phyloP scores from a whole-genome alignment of 1,140 invertebrate genomes.

The Drosophila repleta region DNA sequence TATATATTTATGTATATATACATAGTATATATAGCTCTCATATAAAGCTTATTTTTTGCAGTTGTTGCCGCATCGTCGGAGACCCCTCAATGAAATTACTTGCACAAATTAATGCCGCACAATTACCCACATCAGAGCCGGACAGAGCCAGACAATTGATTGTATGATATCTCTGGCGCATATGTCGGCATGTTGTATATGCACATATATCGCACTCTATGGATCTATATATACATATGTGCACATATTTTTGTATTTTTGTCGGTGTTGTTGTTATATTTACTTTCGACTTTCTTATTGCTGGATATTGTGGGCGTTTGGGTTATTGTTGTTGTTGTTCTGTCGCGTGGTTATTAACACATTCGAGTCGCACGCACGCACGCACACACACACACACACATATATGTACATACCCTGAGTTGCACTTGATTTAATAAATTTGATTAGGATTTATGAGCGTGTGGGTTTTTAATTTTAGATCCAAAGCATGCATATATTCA shows the following conservation, averaged over 20 bases:
- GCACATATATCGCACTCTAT: conserved; percentile 13
- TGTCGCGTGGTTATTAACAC: conserved; percentile 63
- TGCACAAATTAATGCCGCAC: conserved; percentile 76
- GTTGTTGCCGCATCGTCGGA: conserved; percentile 29
- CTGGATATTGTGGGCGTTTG: conserved; percentile 43
- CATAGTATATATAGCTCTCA: background rate
- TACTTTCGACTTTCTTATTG: conserved; percentile 36
- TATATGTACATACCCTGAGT: conserved; percentile 16
- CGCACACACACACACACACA: background rate
- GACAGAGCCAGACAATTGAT: conserved; percentile 69
- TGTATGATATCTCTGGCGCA: conserved; percentile 56
- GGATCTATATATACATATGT: conserved; percentile 20
- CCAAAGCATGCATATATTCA: conserved; percentile 24
- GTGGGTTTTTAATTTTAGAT: conserved; percentile 51
- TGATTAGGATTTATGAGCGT: conserved; percentile 74
- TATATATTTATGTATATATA: background rate
- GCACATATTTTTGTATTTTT: conserved; percentile 28
- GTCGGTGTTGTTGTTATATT: conserved; percentile 21
- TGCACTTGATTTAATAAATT: conserved; percentile 80
- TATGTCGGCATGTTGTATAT: conserved; percentile 26
- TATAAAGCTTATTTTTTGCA: conserved; percentile 31
- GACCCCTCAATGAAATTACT: conserved; percentile 72
- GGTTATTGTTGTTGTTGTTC: conserved; percentile 28
- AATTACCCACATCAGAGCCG: conserved; percentile 57
- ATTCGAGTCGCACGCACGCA: conserved; percentile 27